Conservation (phyloP, 2,888 invertebrate species). For the Gastrophysa polygoni region DNA sequence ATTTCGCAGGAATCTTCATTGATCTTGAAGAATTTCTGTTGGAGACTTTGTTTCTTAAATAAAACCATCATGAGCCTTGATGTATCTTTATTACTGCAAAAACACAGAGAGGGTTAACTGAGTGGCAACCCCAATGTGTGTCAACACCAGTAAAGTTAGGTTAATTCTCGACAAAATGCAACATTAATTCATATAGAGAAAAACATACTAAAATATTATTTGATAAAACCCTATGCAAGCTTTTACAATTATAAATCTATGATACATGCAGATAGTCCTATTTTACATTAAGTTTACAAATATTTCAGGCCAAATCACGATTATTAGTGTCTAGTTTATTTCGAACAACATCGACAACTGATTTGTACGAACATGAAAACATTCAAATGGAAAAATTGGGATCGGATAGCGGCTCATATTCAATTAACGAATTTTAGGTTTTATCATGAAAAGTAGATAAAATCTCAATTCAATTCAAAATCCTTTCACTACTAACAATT, state of each 20-base stretch:
- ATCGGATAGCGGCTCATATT: background rate
- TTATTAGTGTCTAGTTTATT: constrained; percentile 48
- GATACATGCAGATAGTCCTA: constrained; percentile 53
- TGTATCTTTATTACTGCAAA: constrained; percentile 47
- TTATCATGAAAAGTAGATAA: background rate
- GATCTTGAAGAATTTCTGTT: too few species aligned
- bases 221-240: constrained; percentile 56
- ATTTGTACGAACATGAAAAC: constrained; percentile 49
- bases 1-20: too few species aligned
- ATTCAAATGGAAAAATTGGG: constrained; percentile 32
- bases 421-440: background rate
- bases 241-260: constrained; percentile 50
- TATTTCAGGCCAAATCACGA: constrained; percentile 55
- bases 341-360: constrained; percentile 40
- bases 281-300: constrained; percentile 54
- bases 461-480: too few species aligned
- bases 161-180: constrained; percentile 53
- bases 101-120: constrained; percentile 28
- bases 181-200: constrained; percentile 55
- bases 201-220: constrained; percentile 56
- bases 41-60: too few species aligned
- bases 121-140: constrained; percentile 29
- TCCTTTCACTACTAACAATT: too few species aligned
- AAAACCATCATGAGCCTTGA: constrained; percentile 38
- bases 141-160: constrained; percentile 44